These are phyloP conservation scores for Fragum fragum DNA, from an alignment of 2,888 invertebrate species.

Conservation along the genomic window DNA sequence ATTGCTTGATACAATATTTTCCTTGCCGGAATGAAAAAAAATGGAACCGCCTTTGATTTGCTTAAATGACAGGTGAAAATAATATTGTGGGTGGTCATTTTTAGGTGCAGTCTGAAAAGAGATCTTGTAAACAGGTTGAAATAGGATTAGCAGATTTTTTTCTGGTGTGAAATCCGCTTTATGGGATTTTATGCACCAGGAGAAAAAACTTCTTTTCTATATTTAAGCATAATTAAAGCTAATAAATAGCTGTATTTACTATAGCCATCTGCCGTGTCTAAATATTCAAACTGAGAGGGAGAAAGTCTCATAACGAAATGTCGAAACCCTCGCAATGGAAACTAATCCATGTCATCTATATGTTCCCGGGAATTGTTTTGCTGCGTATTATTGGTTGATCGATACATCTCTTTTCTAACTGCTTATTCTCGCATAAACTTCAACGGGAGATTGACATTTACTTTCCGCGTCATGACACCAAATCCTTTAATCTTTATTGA, in stretches of 20 bases:
- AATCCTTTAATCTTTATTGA: slow-evolving; percentile 41
- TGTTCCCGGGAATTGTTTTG: slow-evolving; percentile 16
- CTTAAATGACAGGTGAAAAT: no score
- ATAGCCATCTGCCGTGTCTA: neutral
- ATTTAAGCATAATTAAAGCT: neutral
- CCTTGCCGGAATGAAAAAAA: no score
- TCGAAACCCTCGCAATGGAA: slow-evolving; percentile 3
- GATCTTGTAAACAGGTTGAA: neutral
- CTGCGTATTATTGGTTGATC: slow-evolving; percentile 23
- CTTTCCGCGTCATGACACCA: slow-evolving; percentile 21
- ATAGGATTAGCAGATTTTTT: neutral
- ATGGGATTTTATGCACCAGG: neutral
- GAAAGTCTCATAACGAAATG: slow-evolving; percentile 23
- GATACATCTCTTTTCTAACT: slow-evolving; percentile 33
- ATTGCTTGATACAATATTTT: no score
- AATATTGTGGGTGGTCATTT: slow-evolving; percentile 2
- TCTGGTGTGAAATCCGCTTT: neutral
- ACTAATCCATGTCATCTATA: slow-evolving; percentile 26
- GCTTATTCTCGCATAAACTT: slow-evolving; percentile 42
- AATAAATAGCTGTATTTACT: slow-evolving; percentile 2
- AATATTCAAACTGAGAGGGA: slow-evolving; percentile 14
- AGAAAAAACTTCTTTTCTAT: neutral
- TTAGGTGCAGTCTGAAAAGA: neutral
- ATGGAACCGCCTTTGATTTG: no score
- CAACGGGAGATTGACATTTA: slow-evolving; percentile 18